Base-by-base conservation (phyloP, 2,797 vertebrate species). In the Sebastes ruberrimus region DNA sequence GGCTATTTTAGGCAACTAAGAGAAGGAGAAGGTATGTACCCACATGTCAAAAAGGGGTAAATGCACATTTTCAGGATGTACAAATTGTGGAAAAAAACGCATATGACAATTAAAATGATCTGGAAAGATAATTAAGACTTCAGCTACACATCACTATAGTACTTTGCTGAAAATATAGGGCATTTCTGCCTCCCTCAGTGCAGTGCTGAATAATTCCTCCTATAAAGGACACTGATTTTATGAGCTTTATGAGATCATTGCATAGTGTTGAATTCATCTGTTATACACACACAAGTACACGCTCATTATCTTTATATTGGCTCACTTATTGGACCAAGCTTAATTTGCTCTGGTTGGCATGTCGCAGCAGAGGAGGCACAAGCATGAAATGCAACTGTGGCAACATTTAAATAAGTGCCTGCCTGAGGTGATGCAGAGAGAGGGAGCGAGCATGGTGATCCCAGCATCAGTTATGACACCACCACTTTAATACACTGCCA, bases 401-500 rank as follows among this genome's bases (percentile, higher is more conserved):
- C 78, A 57, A 22, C 42, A 72, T 82, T 74, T 63, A 61, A 83
- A 76, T 78, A 78, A 78, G 23, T 46, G 22, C n/a, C 35, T 2
- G 59, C 49, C 74, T 10, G 76, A 70, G 74, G 74, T 30, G 57
- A 65, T 32, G 1, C 28, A 6, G 64, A 22, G 49, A 10, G 52
- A 52, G 32, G 42, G 3, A 64, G 35, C 1, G 33, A 25, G 18
- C 8, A 11, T 33, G 23, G 49, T 23, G 32, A 49, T 28, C 53
- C 57, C 32, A 27, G 35, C 66, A 27, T 76, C 53, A 56, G 73
- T 70, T 63, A 55, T 75, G 71, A 78, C 57, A 59, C 42, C 56
- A 30, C 13, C 23, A 32, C 71, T 85, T 76, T 61, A 61, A 67
- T 76, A 74, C 65, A 18, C 46, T 72, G 80, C 76, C 74, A 61